Evolutionary conservation across 2,113 vertebrate species (phyloP).

Genomic region (Neomonachus schauinslandi): DNA sequence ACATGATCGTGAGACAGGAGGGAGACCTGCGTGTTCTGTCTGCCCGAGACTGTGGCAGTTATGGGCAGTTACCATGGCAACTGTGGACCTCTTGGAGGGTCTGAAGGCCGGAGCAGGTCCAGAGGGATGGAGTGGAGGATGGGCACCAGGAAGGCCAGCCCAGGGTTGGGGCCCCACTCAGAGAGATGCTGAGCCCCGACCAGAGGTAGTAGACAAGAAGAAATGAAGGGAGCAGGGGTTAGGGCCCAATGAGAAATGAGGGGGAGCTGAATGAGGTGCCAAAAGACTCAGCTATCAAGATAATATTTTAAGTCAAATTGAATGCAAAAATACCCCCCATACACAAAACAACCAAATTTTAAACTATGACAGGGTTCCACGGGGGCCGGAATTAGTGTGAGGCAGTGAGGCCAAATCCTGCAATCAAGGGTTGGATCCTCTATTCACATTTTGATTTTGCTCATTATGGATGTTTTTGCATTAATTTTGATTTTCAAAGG

Average conservation of each 20-base stretch:
- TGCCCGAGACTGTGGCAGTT: neutral
- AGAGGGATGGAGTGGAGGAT: neutral
- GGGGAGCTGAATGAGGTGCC: too few relatives aligned
- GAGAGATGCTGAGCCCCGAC: neutral
- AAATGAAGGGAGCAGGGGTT: neutral
- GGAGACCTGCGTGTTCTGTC: neutral
- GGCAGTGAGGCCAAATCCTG: neutral
- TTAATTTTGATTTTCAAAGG: neutral
- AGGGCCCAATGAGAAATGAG: too few relatives aligned
- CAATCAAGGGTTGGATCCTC: neutral
- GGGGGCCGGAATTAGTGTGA: neutral
- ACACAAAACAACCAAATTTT: too few relatives aligned
- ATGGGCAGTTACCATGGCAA: slow-evolving; percentile 33
- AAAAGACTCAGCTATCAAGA: too few relatives aligned
- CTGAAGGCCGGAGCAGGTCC: neutral
- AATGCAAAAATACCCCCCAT: too few relatives aligned
- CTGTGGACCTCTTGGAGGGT: neutral
- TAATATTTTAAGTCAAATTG: too few relatives aligned
- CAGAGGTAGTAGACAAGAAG: neutral
- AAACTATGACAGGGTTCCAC: neutral
- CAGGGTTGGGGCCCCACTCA: neutral
- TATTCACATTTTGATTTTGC: neutral
- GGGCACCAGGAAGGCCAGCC: neutral
- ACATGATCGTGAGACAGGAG: neutral
- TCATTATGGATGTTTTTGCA: neutral